Conservation (phyloP, 2,113 vertebrate species). For the Odontophorus gujanensis region DNA sequence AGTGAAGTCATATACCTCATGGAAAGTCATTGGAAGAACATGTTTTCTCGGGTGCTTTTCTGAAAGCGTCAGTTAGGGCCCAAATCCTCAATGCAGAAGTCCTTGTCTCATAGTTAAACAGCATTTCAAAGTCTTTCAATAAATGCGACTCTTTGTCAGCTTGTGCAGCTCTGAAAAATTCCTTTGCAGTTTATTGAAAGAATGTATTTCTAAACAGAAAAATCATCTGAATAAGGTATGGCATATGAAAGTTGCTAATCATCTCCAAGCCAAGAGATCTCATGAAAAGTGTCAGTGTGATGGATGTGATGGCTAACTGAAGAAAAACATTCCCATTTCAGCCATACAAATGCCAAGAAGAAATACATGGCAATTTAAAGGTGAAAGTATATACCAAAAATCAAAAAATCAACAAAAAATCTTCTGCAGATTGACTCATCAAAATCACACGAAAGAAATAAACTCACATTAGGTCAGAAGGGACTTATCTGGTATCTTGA, state of each 20-base stretch:
- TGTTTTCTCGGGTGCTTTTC: neutral
- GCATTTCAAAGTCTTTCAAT: neutral
- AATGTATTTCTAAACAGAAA: slow-evolving; percentile 13
- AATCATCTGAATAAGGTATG: neutral
- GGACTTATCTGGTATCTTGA: neutral
- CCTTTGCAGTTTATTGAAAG: neutral
- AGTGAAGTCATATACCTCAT: neutral
- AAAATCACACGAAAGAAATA: neutral
- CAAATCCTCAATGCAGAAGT: neutral
- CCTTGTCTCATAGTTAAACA: neutral
- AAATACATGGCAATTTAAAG: neutral
- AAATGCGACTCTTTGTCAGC: neutral
- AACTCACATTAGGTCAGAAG: neutral
- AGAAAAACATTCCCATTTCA: slow-evolving; percentile 23
- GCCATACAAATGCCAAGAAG: neutral
- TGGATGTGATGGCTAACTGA: neutral
- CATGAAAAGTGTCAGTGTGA: neutral
- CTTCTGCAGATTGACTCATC: neutral
- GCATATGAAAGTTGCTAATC: neutral
- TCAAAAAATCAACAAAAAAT: neutral
- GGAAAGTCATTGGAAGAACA: neutral
- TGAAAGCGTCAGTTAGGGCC: neutral
- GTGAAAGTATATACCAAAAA: neutral
- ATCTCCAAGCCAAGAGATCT: neutral
- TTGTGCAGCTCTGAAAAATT: neutral